Base-by-base conservation (phyloP, 2,113 vertebrate genomes). In the Arvicanthis niloticus region DNA sequence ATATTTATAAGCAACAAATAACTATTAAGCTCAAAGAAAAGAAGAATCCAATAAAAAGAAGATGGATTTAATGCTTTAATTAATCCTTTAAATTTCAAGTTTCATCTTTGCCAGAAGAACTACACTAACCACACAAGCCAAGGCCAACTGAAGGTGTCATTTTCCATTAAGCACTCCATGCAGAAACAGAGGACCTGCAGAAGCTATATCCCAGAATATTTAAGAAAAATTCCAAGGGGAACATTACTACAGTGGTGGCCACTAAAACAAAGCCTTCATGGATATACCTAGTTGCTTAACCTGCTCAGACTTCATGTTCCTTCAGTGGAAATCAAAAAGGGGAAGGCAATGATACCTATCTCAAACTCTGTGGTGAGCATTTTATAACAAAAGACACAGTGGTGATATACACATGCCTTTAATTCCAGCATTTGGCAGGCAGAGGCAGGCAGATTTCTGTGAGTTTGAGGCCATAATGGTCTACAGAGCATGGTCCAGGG, bases 1-100 rank as follows among this genome's bases (percentile, higher is more conserved):
- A 88, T 93, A 88, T 85, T 45, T 75, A 21, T 51, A 42, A 86
- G 48, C 7, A 86, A 84, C 67, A 89, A 91, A 88, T 22, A 40
- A 77, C n/a, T 48, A 77, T 7, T 70, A 81, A 78, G 42, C 7
- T 91, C 29, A 21, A 73, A 2, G 6, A 19, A 45, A 73, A 48
- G 0, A 93, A 56, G 67, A 31, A 68, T 68, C 31, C 13, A 68
- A 68, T 68, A 68, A 15, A 68, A 68, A 34, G 13, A 92, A 93
- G 58, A 68, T 13, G 22, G 45, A 85, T 65, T 88, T 56, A 60
- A 80, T 60, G 26, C 9, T 5, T 42, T n/a, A 24, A 7, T 60
- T 70, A 60, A 24, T 76, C 51, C 24, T 93, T 81, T 81, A 65
- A 95, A 88, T 58, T 4, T 16, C n/a, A 75, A 48, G 31, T n/a